Evolutionary conservation across 1,140 invertebrate species (phyloP), one percentile per base, ranked within the genome.

Genomic region (Drosophila ananassae): DNA sequence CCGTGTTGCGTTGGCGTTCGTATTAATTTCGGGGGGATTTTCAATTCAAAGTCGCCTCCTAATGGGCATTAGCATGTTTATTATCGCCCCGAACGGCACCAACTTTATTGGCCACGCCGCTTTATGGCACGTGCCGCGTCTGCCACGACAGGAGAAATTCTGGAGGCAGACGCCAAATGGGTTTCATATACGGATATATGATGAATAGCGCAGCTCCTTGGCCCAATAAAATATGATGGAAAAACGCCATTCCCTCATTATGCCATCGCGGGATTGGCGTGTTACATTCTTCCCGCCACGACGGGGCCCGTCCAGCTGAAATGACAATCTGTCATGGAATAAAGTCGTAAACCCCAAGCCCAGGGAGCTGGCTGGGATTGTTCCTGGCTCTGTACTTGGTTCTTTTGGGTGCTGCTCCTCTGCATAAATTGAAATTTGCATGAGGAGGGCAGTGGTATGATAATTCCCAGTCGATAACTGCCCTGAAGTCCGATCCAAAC

Each of bases 211-310:
- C 50, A 53, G 73, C 55, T 44, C 50, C 50, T 71, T 68, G 63
- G 39, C 56, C 57, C 74, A 72, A 78, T 63, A 78, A 77, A 77
- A 77, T 77, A 77, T 77, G 56, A 77, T 69, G 77, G 60, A 66
- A 89, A 84, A 89, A 89, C 79, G 83, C 82, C 77, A 89, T 89
- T 71, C 39, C 83, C 76, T 79, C 83, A 89, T 89, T 89, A 87
- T 89, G 66, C 41, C 59, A 39, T 12, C 3, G 37, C 47, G 37
- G 47, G 44, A 82, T 57, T 85, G 82, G 69, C 82, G 83, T 85
- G 82, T 76, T 78, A 79, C 69, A 85, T 82, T 81, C 67, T 66
- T 22, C 46, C 37, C 41, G 41, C 41, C 41, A 7, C 17, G n/a
- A 28, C 66, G 39, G 50, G n/a, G 3, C 37, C 17, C 64, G 50